Conservation (phyloP, 2,113 vertebrate genomes). For the Gymnarchus niloticus region DNA sequence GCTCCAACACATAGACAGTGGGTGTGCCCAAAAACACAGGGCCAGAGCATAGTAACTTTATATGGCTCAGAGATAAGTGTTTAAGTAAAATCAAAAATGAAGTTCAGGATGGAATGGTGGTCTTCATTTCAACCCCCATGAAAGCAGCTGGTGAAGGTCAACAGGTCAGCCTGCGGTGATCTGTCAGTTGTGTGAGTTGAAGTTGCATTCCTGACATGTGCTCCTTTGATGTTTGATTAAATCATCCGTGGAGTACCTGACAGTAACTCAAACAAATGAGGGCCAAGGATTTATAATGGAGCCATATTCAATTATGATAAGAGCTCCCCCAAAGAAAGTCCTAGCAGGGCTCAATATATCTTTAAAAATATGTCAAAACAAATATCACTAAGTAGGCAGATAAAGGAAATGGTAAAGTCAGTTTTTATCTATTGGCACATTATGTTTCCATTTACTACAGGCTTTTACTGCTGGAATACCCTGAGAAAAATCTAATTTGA, state of each 20-base stretch:
- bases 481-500: neutral
- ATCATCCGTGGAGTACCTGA: neutral
- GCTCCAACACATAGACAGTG: neutral
- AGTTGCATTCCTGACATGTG: neutral
- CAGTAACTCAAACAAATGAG: neutral
- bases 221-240: neutral
- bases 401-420: neutral
- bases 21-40: neutral
- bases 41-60: neutral
- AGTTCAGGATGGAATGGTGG: neutral
- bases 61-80: neutral
- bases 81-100: neutral
- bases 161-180: neutral
- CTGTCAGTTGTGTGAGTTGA: neutral
- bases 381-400: neutral
- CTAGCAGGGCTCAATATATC: neutral
- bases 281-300: neutral
- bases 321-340: neutral
- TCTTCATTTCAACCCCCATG: neutral
- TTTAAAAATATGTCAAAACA: neutral
- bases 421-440: neutral
- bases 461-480: neutral
- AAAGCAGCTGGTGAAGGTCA: neutral
- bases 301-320: neutral
- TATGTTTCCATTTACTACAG: neutral